Evolutionary conservation across 2,888 invertebrate species (phyloP).

Genomic region (Pammene fasciana): DNA sequence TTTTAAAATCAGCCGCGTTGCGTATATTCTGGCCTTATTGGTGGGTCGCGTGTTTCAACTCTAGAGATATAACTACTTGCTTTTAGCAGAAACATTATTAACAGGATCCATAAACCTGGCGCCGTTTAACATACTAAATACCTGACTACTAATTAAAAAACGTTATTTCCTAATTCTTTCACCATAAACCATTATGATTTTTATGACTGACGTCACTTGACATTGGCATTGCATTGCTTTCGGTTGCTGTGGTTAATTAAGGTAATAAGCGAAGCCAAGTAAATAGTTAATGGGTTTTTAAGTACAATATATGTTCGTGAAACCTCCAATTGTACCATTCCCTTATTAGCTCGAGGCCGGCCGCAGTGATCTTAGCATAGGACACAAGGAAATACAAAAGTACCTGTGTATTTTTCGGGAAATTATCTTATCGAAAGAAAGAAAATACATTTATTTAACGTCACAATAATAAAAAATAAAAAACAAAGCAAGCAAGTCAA

Average conservation of each 20-base stretch:
- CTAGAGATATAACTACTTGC: too few species aligned
- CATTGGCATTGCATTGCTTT: slow-evolving; percentile 43
- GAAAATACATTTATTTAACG: too few species aligned
- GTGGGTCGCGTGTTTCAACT: too few species aligned
- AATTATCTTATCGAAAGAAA: background rate
- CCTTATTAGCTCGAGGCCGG: slow-evolving; percentile 38
- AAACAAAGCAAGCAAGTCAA: too few species aligned
- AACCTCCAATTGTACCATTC: slow-evolving; percentile 36
- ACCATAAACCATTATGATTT: slow-evolving; percentile 34
- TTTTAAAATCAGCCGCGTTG: too few species aligned
- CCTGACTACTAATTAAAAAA: slow-evolving; percentile 4
- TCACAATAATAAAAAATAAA: too few species aligned
- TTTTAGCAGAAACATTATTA: too few species aligned
- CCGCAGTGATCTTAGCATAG: background rate
- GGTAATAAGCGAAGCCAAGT: slow-evolving; percentile 33
- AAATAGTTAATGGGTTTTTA: slow-evolving; percentile 45
- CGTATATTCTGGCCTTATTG: too few species aligned
- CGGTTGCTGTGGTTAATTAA: slow-evolving; percentile 40
- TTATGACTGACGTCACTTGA: slow-evolving; percentile 39
- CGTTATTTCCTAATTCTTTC: slow-evolving; percentile 31
- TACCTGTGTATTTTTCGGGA: background rate
- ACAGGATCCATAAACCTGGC: too few species aligned
- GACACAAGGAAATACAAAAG: background rate
- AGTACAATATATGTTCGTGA: slow-evolving; percentile 43
- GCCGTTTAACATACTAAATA: background rate